Evolutionary conservation across 2,113 vertebrate genomes (phyloP).

Genomic region (Ophiodon elongatus): DNA sequence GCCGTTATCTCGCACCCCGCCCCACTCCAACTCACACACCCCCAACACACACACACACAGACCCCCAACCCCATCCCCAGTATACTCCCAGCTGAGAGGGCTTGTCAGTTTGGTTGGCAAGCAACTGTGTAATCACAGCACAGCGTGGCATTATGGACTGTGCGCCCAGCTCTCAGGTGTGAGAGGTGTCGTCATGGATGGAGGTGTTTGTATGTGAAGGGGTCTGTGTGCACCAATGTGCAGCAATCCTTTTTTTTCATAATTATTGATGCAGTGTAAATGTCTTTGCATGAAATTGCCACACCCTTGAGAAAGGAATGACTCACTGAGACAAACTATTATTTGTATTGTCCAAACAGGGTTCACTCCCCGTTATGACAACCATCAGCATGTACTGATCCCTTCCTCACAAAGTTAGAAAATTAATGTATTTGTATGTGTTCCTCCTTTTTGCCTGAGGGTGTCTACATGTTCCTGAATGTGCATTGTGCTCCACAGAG

Average conservation of each 20-base stretch:
- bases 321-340: neutral
- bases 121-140: constrained; percentile 47
- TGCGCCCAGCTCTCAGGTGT: constrained; percentile 11
- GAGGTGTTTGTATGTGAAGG: constrained; percentile 14
- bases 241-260: neutral
- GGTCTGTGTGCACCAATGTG: constrained; percentile 2
- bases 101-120: constrained; percentile 72
- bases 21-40: neutral
- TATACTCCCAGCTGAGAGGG: constrained; percentile 61
- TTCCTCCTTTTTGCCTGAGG: constrained; percentile 19
- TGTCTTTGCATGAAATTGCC: neutral
- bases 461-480: neutral
- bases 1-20: constrained; percentile 38
- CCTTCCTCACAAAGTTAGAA: constrained; percentile 3
- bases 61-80: neutral
- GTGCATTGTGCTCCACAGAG: neutral
- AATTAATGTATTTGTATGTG: constrained; percentile 7
- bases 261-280: neutral
- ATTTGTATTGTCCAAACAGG: neutral
- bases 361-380: neutral
- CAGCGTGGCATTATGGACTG: constrained; percentile 25
- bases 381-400: neutral
- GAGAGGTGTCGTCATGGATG: constrained; percentile 13
- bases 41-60: neutral
- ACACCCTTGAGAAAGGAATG: neutral